These are phyloP conservation scores for Patella caerulea DNA, from an alignment of 2,888 invertebrate species.

Conservation along the genomic window DNA sequence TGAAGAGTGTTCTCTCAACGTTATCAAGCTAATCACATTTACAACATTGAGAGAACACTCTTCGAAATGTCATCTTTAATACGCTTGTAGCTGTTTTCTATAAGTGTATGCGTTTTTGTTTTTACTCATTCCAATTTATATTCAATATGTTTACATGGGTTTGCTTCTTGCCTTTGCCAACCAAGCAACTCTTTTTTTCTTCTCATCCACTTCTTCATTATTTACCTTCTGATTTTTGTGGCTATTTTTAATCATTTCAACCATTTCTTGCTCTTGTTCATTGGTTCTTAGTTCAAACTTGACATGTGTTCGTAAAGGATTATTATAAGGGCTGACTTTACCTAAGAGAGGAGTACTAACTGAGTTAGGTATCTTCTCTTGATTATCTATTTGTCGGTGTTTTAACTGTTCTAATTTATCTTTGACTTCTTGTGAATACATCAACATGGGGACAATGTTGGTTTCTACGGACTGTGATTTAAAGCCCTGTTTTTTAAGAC, in stretches of 20 bases:
- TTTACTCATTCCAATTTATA: too few relatives aligned
- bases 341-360: slow-evolving; percentile 51
- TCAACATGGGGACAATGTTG: slow-evolving; percentile 65
- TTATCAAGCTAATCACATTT: too few relatives aligned
- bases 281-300: slow-evolving; percentile 66
- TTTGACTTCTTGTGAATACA: slow-evolving; percentile 63
- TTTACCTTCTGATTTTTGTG: slow-evolving; percentile 42
- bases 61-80: too few relatives aligned
- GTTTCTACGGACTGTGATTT: slow-evolving; percentile 21
- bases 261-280: slow-evolving; percentile 59
- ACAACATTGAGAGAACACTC: too few relatives aligned
- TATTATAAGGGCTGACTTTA: slow-evolving; percentile 62
- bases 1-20: too few relatives aligned
- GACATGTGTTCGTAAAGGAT: slow-evolving; percentile 63
- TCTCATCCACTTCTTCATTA: slow-evolving; percentile 52
- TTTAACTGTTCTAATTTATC: slow-evolving; percentile 49
- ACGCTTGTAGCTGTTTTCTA: too few relatives aligned
- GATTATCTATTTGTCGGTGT: slow-evolving; percentile 43
- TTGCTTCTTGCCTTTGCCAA: slow-evolving; percentile 54
- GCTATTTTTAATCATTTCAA: slow-evolving; percentile 51
- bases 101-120: too few relatives aligned
- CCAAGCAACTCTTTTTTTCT: slow-evolving; percentile 60
- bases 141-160: neutral
- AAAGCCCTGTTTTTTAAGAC: slow-evolving; percentile 8
- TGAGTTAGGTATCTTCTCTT: slow-evolving; percentile 39